Conservation (phyloP, 2,888 invertebrate genomes). For the Drosophila atripex region DNA sequence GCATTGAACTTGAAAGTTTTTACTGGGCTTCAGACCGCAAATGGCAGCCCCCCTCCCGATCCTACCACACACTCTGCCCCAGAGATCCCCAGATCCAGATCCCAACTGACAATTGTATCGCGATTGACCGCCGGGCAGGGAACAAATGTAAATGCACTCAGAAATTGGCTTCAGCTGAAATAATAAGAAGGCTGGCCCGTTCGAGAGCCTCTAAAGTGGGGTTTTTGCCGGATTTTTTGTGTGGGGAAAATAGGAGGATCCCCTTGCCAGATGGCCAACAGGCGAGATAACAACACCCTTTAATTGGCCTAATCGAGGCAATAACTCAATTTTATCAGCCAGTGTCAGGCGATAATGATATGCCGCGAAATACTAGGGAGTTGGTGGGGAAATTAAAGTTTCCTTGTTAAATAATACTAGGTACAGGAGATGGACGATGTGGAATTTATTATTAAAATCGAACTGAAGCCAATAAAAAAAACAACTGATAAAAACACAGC, state of each 20-base stretch:
- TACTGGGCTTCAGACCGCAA: constrained; percentile 14
- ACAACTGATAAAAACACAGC: not conserved
- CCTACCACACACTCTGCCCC: constrained; percentile 1
- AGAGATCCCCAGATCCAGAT: constrained; percentile 32
- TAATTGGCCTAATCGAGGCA: constrained; percentile 72
- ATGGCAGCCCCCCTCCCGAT: constrained; percentile 1
- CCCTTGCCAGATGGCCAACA: constrained; percentile 6
- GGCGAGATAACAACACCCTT: constrained; percentile 58
- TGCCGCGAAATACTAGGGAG: constrained; percentile 18
- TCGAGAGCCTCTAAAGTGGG: constrained; percentile 1
- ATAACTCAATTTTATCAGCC: constrained; percentile 76
- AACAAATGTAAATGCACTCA: constrained; percentile 47
- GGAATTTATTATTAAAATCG: not conserved
- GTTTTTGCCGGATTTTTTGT: not conserved
- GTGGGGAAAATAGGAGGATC: not conserved
- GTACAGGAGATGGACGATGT: not conserved
- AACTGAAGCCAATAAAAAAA: not conserved
- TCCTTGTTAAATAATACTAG: too few species aligned
- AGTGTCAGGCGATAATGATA: constrained; percentile 50
- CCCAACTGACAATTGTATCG: constrained; percentile 71
- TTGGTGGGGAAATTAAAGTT: not conserved
- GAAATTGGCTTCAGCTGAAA: constrained; percentile 43
- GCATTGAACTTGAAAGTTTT: constrained; percentile 70
- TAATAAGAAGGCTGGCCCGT: constrained; percentile 37
- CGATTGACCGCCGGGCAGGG: constrained; percentile 73